Base-by-base conservation (phyloP, 37 sponge, comb jelly and placozoan species). In the Diacarnus erythraeanus region DNA sequence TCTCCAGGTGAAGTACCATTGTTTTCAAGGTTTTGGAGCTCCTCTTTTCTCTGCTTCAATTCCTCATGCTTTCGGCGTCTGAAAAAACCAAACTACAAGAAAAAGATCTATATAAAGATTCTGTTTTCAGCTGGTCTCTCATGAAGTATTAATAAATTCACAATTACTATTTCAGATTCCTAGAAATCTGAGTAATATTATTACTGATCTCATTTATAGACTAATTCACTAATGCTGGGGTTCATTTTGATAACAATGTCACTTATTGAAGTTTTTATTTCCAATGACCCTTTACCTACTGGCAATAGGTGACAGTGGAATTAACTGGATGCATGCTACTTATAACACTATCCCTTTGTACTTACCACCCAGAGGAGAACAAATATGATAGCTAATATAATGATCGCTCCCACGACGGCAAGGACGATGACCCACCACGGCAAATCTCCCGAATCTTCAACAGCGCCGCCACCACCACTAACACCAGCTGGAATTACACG, bases 61-160 rank as follows among this genome's bases (percentile, higher is more conserved):
- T 81, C 72, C 31, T 81, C 81, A 38, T 81, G 81, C 63, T 81
- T 81, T n/a, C 57, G 56, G 34, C 81, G 81, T 56, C 41, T 54
- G 61, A 81, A 81, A 71, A 71, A 72, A 17, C 72, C 81, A 59
- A 58, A 20, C 81, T 81, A 30, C 18, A 12, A 60, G 22, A 6
- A 18, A 65, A 47, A 15, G 12, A 47, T 47, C 51, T 12, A 47
- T 12, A 47, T 47, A 47, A 47, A 47, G 51, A 12, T 12, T 15
- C 51, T 47, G 6, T 47, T 15, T 47, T 47, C 12, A 47, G 51
- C n/a, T 56, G 57, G 64, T 23, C 17, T 63, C 30, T 23, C 6
- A 47, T 47, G 6, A 47, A 12, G 6, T 63, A 63, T 63, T 30
- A 63, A 15, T 63, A 63, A 23, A 5, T 63, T 63, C 64, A 63